Conservation (phyloP, 2,113 vertebrate species). For the Malurus alboscapulatus region DNA sequence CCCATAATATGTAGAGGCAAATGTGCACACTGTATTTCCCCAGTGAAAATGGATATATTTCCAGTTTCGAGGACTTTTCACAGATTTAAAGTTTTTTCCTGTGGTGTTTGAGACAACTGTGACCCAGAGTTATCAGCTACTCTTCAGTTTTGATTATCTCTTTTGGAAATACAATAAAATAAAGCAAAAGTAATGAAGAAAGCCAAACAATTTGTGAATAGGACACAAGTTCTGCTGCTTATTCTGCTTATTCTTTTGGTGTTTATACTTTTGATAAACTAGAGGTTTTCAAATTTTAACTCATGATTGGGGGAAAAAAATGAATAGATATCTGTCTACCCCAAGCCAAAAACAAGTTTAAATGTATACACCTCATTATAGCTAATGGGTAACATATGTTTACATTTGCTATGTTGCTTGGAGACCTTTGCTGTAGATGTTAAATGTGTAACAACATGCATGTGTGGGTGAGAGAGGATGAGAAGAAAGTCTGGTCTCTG, state of each 20-base stretch:
- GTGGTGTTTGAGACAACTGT: not conserved
- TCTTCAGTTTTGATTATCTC: not conserved
- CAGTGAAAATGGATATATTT: not conserved
- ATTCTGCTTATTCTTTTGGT: not conserved
- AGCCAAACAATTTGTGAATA: not conserved
- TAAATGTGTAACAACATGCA: not conserved
- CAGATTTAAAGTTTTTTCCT: not conserved
- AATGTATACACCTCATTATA: not conserved
- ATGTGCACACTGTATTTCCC: not conserved
- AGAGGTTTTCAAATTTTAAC: not conserved
- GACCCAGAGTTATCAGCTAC: not conserved
- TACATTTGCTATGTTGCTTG: not conserved
- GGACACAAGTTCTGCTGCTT: not conserved
- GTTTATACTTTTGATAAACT: not conserved
- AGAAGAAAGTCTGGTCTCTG: not conserved
- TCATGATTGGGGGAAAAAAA: not conserved
- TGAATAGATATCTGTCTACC: not conserved
- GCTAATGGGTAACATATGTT: not conserved
- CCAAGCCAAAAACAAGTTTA: not conserved
- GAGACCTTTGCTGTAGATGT: not conserved
- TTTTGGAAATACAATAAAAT: not conserved
- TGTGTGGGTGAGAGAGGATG: not conserved
- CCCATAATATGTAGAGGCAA: not conserved
- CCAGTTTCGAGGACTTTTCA: not conserved
- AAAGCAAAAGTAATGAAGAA: not conserved